phyloP scores from a whole-genome alignment of 2,797 vertebrate genomes.

The Pteronotus mesoamericanus region DNA sequence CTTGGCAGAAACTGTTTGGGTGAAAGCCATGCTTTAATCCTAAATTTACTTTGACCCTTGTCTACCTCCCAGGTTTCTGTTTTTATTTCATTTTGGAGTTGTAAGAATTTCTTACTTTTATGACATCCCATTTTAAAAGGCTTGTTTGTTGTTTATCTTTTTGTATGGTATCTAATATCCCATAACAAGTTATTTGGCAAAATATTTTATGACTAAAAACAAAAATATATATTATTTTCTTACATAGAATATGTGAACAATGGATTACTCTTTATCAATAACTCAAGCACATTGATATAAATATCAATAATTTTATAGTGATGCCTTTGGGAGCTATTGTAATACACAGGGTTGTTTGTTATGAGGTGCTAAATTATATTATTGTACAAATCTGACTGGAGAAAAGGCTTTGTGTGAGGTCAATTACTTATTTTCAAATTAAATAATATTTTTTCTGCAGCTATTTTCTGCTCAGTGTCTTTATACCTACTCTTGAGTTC shows the following conservation, averaged over 20 bases:
- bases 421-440: not conserved
- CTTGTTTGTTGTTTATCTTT: not conserved
- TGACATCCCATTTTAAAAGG: not conserved
- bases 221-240: not conserved
- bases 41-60: not conserved
- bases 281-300: not conserved
- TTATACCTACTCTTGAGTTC: not conserved
- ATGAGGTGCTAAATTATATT: not conserved
- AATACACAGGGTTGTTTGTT: not conserved
- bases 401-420: not conserved
- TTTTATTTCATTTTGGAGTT: not conserved
- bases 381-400: not conserved
- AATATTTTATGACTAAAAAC: not conserved
- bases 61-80: not conserved
- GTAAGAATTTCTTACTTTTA: not conserved
- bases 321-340: not conserved
- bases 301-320: not conserved
- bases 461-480: not conserved
- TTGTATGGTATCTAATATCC: not conserved
- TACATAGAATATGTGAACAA: not conserved
- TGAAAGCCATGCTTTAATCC: not conserved
- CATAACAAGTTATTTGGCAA: not conserved
- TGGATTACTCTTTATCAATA: not conserved
- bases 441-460: not conserved
- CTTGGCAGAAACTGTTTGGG: not conserved